These are phyloP conservation scores for Heliconius melpomene DNA, from an alignment of 1,140 invertebrate genomes.

Conservation along the genomic window DNA sequence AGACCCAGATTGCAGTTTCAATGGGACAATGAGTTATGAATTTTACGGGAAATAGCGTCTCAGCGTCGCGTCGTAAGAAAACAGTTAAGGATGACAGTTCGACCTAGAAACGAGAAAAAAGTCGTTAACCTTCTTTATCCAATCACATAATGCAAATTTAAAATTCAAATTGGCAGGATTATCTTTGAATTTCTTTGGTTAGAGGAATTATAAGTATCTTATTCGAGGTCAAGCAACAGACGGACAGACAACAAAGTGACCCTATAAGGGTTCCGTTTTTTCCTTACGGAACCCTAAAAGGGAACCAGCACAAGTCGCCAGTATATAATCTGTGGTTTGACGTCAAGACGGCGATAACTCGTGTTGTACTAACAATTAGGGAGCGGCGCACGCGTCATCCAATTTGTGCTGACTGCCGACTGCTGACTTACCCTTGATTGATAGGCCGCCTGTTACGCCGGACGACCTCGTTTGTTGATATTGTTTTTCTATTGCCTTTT, in stretches of 20 bases:
- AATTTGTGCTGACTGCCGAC: conserved; percentile 57
- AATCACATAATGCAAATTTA: conserved; percentile 34
- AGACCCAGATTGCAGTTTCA: conserved; percentile 26
- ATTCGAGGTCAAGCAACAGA: too few relatives aligned
- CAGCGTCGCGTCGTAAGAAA: conserved; percentile 27
- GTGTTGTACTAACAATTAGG: conserved; percentile 56
- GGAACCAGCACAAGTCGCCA: background rate
- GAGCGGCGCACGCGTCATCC: conserved; percentile 67
- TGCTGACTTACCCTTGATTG: conserved; percentile 60
- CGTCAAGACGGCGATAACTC: conserved; percentile 58
- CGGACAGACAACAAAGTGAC: too few relatives aligned
- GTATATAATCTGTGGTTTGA: conserved; percentile 39
- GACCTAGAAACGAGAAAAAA: conserved; percentile 33
- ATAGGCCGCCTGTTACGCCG: conserved; percentile 66
- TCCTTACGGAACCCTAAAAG: too few relatives aligned
- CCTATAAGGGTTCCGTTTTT: too few relatives aligned
- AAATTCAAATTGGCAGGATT: conserved; percentile 15
- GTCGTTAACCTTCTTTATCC: conserved; percentile 40
- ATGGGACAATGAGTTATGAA: conserved; percentile 26
- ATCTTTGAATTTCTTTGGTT: conserved; percentile 8
- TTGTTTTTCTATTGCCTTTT: conserved; percentile 44
- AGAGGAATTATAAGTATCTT: background rate
- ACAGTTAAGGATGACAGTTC: conserved; percentile 22
- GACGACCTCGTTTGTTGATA: conserved; percentile 53
- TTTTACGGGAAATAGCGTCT: conserved; percentile 33